These are phyloP conservation scores for Halcyon badia DNA, from an alignment of 2,797 vertebrate genomes.

Conservation along the genomic window DNA sequence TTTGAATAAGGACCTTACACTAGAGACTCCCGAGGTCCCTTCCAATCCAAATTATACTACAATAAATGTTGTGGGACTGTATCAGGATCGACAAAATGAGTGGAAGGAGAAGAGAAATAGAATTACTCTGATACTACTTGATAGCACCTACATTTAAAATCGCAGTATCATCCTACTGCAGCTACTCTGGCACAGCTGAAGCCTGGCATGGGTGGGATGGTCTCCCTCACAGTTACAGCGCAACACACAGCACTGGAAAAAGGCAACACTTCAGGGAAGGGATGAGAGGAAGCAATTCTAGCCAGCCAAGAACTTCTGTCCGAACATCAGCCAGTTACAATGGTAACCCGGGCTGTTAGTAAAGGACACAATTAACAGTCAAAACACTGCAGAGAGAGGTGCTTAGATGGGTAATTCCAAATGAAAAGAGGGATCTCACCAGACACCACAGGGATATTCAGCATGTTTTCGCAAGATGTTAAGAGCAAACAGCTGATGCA, in stretches of 20 bases:
- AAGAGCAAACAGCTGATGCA: neutral
- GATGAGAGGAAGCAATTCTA: neutral
- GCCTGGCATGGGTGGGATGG: fast-evolving
- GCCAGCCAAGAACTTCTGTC: neutral
- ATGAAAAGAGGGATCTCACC: neutral
- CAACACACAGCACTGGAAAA: neutral
- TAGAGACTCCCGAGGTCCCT: neutral
- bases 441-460: neutral
- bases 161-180: neutral
- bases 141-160: neutral
- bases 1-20: neutral
- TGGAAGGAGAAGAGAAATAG: neutral
- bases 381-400: neutral
- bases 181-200: neutral
- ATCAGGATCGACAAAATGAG: neutral
- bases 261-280: neutral
- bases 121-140: neutral
- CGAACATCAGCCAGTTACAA: neutral
- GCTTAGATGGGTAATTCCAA: neutral
- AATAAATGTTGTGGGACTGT: neutral
- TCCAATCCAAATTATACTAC: neutral
- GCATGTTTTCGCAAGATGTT: neutral
- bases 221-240: neutral
- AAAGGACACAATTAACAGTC: neutral
- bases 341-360: neutral